Evolutionary conservation across 2,888 invertebrate genomes (phyloP), one percentile per base, ranked within the genome.

Genomic region (Pammene fasciana): DNA sequence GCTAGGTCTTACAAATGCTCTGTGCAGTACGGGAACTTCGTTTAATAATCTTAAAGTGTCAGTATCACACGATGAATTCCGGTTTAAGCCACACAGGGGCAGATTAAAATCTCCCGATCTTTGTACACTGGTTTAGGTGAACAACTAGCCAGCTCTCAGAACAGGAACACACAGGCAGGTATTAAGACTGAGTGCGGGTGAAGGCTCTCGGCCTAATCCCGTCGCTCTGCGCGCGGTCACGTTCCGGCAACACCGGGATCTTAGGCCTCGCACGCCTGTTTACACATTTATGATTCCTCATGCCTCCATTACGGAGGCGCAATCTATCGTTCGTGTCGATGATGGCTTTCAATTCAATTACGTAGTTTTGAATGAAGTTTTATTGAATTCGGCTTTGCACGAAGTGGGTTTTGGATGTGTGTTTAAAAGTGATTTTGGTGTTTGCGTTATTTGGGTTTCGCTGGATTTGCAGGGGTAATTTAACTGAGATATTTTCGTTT

Each of bases 241-340:
- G 83, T 80, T 79, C 75, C 14, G 78, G 74, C 74, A 80, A 83
- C 82, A 82, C 70, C 67, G 48, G 70, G 71, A 66, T 75, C 77
- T 76, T 74, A 75, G 79, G 78, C 73, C 74, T 75, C 67, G 71
- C 62, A 73, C 74, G 72, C 34, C 41, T 68, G 71, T 68, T 68
- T 68, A 68, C 68, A 71, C 71, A 68, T 71, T 71, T 64, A 71
- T 71, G 71, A 71, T 71, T 71, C 71, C 64, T 64, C 62, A 57
- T 68, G 50, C 34, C 34, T 50, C 62, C 68, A 68, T 68, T 65
- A 68, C 68, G 36, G 26, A 26, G 26, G 26, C 4, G 4, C 26
- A 26, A 26, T 26, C 26, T 14, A 7, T 6, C 18, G 36, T 68
- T 68, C 67, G 67, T 68, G 67, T 38, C 41, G 62, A 36, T 68